Percentiles rank a stretch among this genome's conserved stretches.
Conservation (phyloP, 2,113 vertebrate species). For the Corydoras sp. region DNA sequence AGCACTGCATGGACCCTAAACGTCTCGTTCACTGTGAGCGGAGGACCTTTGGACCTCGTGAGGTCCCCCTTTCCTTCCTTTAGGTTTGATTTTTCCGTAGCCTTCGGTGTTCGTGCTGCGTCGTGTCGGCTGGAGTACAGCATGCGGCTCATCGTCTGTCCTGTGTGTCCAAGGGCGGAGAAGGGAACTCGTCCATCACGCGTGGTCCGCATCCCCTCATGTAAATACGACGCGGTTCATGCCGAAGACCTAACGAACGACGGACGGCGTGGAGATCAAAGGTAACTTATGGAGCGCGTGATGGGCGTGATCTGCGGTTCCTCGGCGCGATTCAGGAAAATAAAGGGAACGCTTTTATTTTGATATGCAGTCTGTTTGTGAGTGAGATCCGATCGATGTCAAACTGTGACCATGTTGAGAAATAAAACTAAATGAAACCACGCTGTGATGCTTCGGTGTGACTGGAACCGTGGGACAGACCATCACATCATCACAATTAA, state of each 20-base stretch:
- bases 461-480: no score
- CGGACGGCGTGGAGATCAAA: constrained; percentile 55
- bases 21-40: constrained; percentile 80
- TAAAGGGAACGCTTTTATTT: constrained; percentile 73
- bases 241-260: background rate
- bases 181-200: background rate
- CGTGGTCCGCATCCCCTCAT: constrained; percentile 4
- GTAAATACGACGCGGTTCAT: background rate
- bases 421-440: constrained; percentile 84
- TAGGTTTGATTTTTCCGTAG: constrained; percentile 54
- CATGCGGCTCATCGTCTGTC: constrained; percentile 73
- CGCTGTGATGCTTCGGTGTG: background rate
- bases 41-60: constrained; percentile 43
- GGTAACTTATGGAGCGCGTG: background rate
- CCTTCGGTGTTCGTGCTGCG: constrained; percentile 63
- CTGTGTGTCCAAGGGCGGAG: background rate
- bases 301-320: no score
- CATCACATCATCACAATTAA: no score
- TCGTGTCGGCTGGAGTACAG: constrained; percentile 73
- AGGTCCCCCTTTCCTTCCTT: background rate
- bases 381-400: constrained; percentile 86
- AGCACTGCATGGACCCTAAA: constrained; percentile 76
- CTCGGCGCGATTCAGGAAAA: background rate
- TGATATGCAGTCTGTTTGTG: constrained; percentile 88
- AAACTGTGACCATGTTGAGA: constrained; percentile 93